phyloP scores from a whole-genome alignment of 2,797 vertebrate genomes.

The Cossypha polioptera region DNA sequence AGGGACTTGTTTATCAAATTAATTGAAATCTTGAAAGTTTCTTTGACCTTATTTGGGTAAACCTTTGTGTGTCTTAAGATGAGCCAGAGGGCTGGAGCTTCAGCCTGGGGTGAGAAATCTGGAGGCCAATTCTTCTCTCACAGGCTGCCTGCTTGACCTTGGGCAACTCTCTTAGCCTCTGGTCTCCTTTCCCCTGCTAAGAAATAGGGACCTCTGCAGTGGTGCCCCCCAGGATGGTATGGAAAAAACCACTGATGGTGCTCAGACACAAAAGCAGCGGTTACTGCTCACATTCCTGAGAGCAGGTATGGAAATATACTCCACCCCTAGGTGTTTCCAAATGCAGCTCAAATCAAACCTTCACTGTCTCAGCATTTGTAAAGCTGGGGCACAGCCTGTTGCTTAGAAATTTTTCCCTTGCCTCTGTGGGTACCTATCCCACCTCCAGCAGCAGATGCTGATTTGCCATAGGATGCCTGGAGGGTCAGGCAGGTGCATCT shows the following conservation, averaged over 20 bases:
- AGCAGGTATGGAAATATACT: background rate
- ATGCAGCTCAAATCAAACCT: background rate
- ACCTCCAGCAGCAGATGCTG: background rate
- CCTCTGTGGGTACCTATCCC: background rate
- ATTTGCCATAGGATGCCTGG: background rate
- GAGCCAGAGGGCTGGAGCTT: background rate
- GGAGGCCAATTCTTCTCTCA: background rate
- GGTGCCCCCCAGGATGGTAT: background rate
- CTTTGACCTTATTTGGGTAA: background rate
- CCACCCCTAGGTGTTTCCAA: background rate
- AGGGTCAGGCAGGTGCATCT: background rate
- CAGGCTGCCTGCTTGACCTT: background rate
- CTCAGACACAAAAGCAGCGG: background rate
- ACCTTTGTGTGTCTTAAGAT: background rate
- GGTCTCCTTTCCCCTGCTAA: background rate
- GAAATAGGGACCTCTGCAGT: background rate
- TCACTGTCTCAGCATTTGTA: rapidly evolving
- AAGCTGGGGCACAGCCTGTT: background rate
- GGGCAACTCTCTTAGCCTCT: background rate
- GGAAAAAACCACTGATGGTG: background rate
- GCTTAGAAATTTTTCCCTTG: rapidly evolving
- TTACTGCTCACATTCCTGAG: background rate
- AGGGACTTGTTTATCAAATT: background rate
- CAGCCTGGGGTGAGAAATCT: background rate
- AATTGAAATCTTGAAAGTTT: background rate